Conservation (phyloP, 2,797 vertebrate species). For the Enteromius viviparus region DNA sequence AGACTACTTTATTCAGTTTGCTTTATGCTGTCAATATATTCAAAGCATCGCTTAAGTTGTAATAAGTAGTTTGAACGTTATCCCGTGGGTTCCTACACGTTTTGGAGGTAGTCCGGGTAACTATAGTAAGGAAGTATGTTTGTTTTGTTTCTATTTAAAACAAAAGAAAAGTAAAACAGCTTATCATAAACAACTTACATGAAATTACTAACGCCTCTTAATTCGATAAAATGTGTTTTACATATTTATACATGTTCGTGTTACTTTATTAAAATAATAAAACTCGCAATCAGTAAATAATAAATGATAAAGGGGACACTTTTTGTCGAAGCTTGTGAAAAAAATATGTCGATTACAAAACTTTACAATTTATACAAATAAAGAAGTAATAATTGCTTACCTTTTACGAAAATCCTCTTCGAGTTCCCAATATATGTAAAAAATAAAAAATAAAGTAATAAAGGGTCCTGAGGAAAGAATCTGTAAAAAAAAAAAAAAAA, state of each 20-base stretch:
- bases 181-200: neutral
- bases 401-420: conserved; percentile 36
- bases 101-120: conserved; percentile 16
- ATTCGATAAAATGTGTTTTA: neutral
- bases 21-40: conserved; percentile 7
- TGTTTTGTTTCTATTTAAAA: neutral
- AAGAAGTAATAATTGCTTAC: conserved; percentile 44
- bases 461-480: neutral
- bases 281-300: neutral
- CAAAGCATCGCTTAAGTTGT: neutral
- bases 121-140: conserved; percentile 2
- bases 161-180: conserved; percentile 3
- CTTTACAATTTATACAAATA: neutral
- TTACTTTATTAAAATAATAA: neutral
- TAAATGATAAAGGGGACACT: neutral
- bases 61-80: conserved; percentile 13
- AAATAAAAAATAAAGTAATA: neutral
- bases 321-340: neutral
- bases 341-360: neutral
- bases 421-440: neutral
- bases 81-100: neutral
- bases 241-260: neutral
- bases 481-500: neutral
- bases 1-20: conserved; percentile 22
- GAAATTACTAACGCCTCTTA: neutral